phyloP scores from a whole-genome alignment of 1,140 invertebrate species.

The Goniozus legneri region DNA sequence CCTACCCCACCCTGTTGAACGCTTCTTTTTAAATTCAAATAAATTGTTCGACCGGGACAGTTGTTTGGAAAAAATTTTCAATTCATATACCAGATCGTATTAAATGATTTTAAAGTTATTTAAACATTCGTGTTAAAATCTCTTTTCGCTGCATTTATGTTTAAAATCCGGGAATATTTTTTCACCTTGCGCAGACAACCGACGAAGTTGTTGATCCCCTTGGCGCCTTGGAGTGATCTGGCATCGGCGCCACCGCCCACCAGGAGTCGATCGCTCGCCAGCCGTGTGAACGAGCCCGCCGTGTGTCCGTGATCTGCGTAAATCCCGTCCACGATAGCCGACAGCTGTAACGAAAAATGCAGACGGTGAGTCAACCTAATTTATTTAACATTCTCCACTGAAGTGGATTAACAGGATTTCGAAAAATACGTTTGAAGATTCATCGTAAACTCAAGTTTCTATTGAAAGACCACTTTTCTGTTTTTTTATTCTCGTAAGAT shows the following conservation, averaged over 20 bases:
- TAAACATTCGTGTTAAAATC: too few relatives aligned
- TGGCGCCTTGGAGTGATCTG: conserved; percentile 73
- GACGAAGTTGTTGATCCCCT: conserved; percentile 85
- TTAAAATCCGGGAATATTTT: too few relatives aligned
- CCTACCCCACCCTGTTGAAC: too few relatives aligned
- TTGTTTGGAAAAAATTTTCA: too few relatives aligned
- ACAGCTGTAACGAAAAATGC: conserved; percentile 67
- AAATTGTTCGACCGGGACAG: too few relatives aligned
- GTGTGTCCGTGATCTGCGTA: conserved; percentile 89
- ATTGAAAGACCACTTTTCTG: background rate
- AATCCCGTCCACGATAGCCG: conserved; percentile 87
- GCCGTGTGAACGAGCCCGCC: conserved; percentile 85
- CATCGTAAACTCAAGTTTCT: background rate
- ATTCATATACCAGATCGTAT: too few relatives aligned
- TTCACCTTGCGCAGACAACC: conserved; percentile 95
- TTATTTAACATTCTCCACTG: too few relatives aligned
- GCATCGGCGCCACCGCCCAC: conserved; percentile 87
- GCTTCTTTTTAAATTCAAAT: too few relatives aligned
- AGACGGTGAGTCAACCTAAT: too few relatives aligned
- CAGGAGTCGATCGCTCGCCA: conserved; percentile 81
- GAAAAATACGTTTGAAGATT: background rate
- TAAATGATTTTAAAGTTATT: too few relatives aligned
- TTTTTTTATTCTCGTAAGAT: background rate
- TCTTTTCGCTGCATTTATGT: too few relatives aligned
- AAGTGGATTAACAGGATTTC: background rate